Percentiles rank a stretch among this genome's conserved stretches.
phyloP scores from a whole-genome alignment of 2,797 vertebrate species.

The Sebastiscus tertius region DNA sequence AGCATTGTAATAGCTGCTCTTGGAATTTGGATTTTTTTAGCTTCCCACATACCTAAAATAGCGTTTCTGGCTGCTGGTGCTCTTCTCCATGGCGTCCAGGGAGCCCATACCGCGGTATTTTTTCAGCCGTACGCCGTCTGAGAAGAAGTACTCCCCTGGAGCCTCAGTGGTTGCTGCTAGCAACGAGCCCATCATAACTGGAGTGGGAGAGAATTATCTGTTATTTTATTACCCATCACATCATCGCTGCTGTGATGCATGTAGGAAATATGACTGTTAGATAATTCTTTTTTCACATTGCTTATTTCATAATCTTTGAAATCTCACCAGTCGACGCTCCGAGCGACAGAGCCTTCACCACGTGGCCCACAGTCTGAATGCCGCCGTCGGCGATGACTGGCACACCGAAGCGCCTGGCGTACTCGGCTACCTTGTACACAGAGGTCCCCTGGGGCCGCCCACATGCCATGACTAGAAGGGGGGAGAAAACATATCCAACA shows the following conservation, averaged over 20 bases:
- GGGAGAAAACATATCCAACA: background rate
- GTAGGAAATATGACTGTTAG: background rate
- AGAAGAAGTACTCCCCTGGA: slow-evolving; percentile 95
- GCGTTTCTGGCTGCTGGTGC: slow-evolving; percentile 92
- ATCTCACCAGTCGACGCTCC: slow-evolving; percentile 92
- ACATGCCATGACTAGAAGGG: slow-evolving; percentile 90
- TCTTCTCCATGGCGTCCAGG: slow-evolving; percentile 94
- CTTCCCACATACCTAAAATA: slow-evolving; percentile 87
- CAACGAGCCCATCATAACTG: slow-evolving; percentile 97
- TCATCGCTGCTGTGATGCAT: background rate
- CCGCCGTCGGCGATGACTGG: slow-evolving; percentile 94
- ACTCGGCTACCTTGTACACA: slow-evolving; percentile 95
- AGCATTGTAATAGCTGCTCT: background rate
- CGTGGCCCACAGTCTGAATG: slow-evolving; percentile 94
- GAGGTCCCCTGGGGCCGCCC: slow-evolving; percentile 94
- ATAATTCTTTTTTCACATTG: background rate
- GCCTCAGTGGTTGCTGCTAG: slow-evolving; percentile 93
- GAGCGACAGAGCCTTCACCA: slow-evolving; percentile 93
- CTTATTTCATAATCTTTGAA: background rate
- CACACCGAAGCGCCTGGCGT: slow-evolving; percentile 93
- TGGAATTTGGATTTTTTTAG: too few species aligned
- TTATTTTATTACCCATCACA: background rate
- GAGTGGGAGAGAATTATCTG: background rate
- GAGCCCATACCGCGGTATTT: slow-evolving; percentile 96
- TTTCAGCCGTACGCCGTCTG: slow-evolving; percentile 92